phyloP scores from a whole-genome alignment of 1,140 invertebrate species.

The Aphelenchoides besseyi region DNA sequence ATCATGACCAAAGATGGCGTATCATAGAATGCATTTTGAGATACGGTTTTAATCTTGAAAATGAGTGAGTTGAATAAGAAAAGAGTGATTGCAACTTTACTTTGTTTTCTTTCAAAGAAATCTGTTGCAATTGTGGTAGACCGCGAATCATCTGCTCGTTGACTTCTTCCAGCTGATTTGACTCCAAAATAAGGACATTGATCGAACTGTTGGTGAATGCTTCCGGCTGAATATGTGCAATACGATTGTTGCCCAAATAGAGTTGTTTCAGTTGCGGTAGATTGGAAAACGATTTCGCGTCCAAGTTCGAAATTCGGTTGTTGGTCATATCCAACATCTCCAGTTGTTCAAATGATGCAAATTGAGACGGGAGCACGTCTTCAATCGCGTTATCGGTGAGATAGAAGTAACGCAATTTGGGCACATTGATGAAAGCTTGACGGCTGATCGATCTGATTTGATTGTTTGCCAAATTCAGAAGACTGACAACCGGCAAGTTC shows the following conservation, averaged over 20 bases:
- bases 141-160: slow-evolving; percentile 45
- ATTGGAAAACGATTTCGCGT: slow-evolving; percentile 49
- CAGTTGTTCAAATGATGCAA: slow-evolving; percentile 55
- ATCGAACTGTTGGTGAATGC: slow-evolving; percentile 59
- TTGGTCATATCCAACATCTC: slow-evolving; percentile 61
- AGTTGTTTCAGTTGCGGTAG: slow-evolving; percentile 50
- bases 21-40: slow-evolving; percentile 56
- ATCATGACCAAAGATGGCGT: slow-evolving; percentile 54
- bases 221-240: slow-evolving; percentile 37
- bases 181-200: slow-evolving; percentile 49
- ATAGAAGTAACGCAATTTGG: slow-evolving; percentile 58
- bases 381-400: slow-evolving; percentile 54
- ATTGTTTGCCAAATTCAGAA: slow-evolving; percentile 59
- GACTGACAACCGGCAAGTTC: slow-evolving; percentile 56
- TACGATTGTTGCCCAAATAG: slow-evolving; percentile 59
- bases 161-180: slow-evolving; percentile 46
- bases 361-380: slow-evolving; percentile 44
- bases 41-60: slow-evolving; percentile 47
- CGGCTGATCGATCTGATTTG: slow-evolving; percentile 49
- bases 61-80: neutral
- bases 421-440: slow-evolving; percentile 61
- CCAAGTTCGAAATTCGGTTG: slow-evolving; percentile 44
- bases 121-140: slow-evolving; percentile 49
- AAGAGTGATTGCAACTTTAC: slow-evolving; percentile 37
- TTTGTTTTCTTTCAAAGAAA: slow-evolving; percentile 57